Conservation (phyloP, 92 coral and sea anemone genomes). For the Epizoanthus scotinus region DNA sequence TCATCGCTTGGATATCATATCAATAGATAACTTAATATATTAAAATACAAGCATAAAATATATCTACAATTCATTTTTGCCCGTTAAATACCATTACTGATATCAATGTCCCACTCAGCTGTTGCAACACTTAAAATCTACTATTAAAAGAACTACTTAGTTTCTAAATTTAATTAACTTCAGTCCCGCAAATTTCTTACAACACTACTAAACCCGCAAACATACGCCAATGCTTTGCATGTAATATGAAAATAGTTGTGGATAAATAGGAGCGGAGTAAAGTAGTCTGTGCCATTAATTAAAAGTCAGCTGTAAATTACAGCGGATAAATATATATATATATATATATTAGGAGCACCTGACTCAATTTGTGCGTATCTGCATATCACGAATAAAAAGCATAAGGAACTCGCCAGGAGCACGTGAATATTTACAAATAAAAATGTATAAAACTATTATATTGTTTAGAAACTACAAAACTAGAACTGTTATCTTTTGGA, state of each 20-base stretch:
- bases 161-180: too few species aligned
- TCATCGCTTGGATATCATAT: background rate
- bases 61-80: background rate
- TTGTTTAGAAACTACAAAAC: background rate
- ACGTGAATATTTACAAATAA: too few species aligned
- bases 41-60: background rate
- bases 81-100: background rate
- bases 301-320: background rate
- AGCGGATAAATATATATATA: background rate
- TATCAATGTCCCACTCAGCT: too few species aligned
- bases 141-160: too few species aligned
- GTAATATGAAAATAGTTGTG: too few species aligned
- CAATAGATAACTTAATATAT: background rate
- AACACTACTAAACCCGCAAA: background rate
- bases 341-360: background rate
- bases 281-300: background rate
- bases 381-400: background rate
- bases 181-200: too few species aligned
- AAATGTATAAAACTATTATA: background rate
- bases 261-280: too few species aligned
- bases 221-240: background rate
- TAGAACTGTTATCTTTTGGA: slow-evolving; percentile 53
- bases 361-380: background rate
- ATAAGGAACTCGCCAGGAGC: background rate
- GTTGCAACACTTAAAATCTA: too few species aligned